Base-by-base conservation (phyloP, 2,797 vertebrate species). In the Rhodeus uyekii region DNA sequence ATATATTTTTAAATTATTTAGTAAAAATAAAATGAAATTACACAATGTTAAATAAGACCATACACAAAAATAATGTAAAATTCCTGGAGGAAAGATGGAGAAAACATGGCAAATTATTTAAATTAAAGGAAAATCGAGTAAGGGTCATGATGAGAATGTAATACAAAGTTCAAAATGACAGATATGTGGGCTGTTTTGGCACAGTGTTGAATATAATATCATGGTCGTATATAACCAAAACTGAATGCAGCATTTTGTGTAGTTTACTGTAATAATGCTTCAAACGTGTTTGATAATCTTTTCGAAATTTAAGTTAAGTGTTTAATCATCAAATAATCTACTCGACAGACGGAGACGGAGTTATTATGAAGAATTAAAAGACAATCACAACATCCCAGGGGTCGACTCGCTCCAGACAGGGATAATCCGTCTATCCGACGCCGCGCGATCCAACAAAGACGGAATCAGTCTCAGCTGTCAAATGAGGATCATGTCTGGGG, bases 401-500 rank as follows among this genome's bases (percentile, higher is more conserved):
- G n/a, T 55, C 76, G 82, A 53, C 24, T 50, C 42, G 34, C 46
- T 77, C 42, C 81, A 83, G 81, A 82, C 82, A 78, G 75, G 24
- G 61, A 83, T 93, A 92, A 93, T 92, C 92, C 87, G 86, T 90
- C 91, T 89, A 64, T 82, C 60, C 64, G 68, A 86, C 74, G 58
- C 84, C 83, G 68, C 34, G 19, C 29, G 38, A 75, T 82, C 80
- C 44, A 90, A 53, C 58, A 79, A 65, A 83, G 27, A 44, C 68
- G 29, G 46, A 29, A 77, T 44, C 22, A 27, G 60, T 58, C 38
- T 74, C 46, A 74, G 68, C 46, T 74, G 69, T 79, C 58, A 83
- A 5, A 79, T 24, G 27, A 29, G 24, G 38, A 44, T 72, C 46
- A 75, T 53, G 76, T 46, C 82, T 76, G 71, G 38, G 14, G 46